A percentile compares a stretch with the other conserved stretches of the same genome.
These are phyloP conservation scores for Heterodera schachtii DNA, from an alignment of 1,140 invertebrate species.

Conservation along the genomic window DNA sequence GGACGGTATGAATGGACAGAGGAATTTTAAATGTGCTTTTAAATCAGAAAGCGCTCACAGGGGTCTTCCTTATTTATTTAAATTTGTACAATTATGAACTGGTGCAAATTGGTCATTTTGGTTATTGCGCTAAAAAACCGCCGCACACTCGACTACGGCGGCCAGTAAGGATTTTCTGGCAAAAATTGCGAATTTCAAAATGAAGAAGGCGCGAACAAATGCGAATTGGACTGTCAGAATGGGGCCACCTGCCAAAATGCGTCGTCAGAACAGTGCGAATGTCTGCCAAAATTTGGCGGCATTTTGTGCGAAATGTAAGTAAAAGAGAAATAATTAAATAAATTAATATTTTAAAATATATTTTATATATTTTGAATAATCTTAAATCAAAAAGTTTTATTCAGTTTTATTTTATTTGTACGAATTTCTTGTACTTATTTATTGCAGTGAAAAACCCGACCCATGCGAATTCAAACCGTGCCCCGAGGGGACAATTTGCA, in stretches of 20 bases:
- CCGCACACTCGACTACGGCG: no score
- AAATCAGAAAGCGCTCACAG: no score
- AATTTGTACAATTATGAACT: no score
- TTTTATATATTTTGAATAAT: no score
- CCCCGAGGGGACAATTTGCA: constrained; percentile 23
- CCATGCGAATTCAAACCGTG: constrained; percentile 37
- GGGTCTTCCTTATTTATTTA: no score
- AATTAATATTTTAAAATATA: no score
- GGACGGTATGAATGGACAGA: no score
- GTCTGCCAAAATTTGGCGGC: constrained; percentile 73
- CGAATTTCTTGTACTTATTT: constrained; percentile 52
- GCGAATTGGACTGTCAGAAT: constrained; percentile 83
- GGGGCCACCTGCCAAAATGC: constrained; percentile 70
- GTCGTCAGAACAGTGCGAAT: constrained; percentile 69
- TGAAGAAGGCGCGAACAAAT: constrained; percentile 79
- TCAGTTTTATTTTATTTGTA: not conserved
- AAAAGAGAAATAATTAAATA: no score
- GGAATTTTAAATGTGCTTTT: no score
- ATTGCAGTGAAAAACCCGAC: constrained; percentile 63
- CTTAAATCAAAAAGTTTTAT: not conserved
- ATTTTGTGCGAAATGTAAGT: constrained; percentile 21
- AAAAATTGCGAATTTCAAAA: constrained; percentile 33
- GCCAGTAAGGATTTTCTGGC: constrained; percentile 34
- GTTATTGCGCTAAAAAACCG: no score
- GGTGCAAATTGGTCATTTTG: no score